phyloP scores from a whole-genome alignment of 2,113 vertebrate genomes.

The Leptocoma aspasia region DNA sequence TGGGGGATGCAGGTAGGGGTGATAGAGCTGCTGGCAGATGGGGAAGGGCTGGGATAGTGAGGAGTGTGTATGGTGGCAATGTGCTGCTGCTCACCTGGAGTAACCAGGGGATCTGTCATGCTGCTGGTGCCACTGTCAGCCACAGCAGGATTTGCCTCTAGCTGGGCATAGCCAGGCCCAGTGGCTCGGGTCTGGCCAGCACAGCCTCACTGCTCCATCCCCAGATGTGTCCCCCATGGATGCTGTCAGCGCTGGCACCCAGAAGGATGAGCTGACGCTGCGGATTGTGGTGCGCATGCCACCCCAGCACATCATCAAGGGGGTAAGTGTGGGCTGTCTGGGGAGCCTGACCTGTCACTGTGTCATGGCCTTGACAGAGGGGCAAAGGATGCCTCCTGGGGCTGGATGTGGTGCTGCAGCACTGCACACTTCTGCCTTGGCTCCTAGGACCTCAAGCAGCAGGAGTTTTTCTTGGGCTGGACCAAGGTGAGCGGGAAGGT shows the following conservation, averaged over 20 bases:
- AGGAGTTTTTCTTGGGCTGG: constrained; percentile 88
- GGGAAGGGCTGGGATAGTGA: background rate
- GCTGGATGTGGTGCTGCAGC: background rate
- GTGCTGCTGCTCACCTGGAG: background rate
- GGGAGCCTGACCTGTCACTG: background rate
- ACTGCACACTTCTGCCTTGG: background rate
- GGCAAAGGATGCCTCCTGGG: background rate
- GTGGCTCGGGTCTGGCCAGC: fast-evolving
- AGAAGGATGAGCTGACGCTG: constrained; percentile 78
- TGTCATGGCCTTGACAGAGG: background rate
- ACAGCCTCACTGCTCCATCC: background rate
- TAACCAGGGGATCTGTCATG: fast-evolving
- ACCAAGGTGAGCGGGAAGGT: constrained; percentile 79
- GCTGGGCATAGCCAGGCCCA: fast-evolving
- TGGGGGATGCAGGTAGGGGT: constrained; percentile 79
- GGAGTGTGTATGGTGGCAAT: fast-evolving
- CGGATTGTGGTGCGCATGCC: constrained; percentile 82
- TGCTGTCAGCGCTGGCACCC: constrained; percentile 70
- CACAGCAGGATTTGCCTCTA: fast-evolving
- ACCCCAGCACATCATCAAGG: constrained; percentile 86
- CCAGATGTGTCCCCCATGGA: constrained; percentile 85
- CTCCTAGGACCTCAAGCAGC: constrained; percentile 85
- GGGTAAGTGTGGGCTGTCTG: constrained; percentile 73
- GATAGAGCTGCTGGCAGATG: background rate
- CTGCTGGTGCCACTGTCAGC: fast-evolving